These are phyloP conservation scores for Cyclargus thomasi DNA, from an alignment of 1,140 invertebrate genomes.

Conservation along the genomic window DNA sequence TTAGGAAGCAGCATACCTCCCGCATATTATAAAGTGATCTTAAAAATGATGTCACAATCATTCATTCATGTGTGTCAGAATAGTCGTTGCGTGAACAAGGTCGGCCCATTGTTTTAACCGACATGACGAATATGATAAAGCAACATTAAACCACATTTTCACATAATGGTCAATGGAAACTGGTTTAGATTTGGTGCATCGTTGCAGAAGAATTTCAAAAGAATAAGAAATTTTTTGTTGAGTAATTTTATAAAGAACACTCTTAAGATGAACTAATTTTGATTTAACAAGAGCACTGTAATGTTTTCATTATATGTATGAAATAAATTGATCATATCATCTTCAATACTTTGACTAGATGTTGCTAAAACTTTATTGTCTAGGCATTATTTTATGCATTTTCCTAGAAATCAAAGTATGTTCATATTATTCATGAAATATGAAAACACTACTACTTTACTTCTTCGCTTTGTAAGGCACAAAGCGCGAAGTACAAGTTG, in stretches of 20 bases:
- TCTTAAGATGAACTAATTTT: no score
- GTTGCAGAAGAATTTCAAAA: constrained; percentile 6
- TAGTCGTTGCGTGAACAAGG: constrained; percentile 10
- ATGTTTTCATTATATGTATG: no score
- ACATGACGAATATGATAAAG: constrained; percentile 1
- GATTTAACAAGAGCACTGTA: no score
- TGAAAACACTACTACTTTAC: no score
- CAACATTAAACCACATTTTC: neutral
- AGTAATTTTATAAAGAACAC: neutral
- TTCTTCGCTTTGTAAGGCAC: no score
- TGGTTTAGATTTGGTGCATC: neutral
- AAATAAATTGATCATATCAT: no score
- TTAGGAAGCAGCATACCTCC: neutral
- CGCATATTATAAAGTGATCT: constrained; percentile 1
- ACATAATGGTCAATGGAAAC: neutral
- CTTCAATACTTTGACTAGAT: no score
- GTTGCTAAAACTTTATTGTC: no score
- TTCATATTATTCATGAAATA: no score
- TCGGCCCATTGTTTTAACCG: constrained; percentile 5
- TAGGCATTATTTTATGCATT: no score
- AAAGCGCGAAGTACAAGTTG: no score
- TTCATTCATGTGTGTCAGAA: constrained; percentile 10
- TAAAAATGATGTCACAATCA: constrained; percentile 18
- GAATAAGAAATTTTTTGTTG: neutral
- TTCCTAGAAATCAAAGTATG: no score